Percentiles rank a stretch among this genome's conserved stretches.
Evolutionary conservation across 2,888 invertebrate genomes (phyloP).

Genomic region (Diaprepes abbreviatus): DNA sequence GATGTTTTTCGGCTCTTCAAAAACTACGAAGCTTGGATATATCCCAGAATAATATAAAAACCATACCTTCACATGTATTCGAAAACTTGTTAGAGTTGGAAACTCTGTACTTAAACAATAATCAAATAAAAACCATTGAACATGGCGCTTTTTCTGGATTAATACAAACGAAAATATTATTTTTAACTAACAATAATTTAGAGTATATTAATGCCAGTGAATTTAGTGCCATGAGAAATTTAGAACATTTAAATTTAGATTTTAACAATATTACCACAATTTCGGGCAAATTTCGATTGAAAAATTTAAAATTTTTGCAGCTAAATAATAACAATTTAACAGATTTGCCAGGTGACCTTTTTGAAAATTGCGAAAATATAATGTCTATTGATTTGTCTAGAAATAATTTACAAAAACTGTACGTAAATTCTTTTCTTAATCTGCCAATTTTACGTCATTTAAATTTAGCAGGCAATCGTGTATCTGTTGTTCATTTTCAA

Average conservation of each 20-base stretch:
- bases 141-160: conserved; percentile 5
- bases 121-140: background rate
- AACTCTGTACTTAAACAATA: background rate
- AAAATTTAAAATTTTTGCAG: conserved; percentile 9
- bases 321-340: conserved; percentile 4
- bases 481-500: background rate
- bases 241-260: conserved; percentile 6
- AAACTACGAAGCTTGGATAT: background rate
- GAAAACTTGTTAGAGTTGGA: background rate
- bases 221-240: conserved; percentile 9
- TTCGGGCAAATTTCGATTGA: background rate
- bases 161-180: background rate
- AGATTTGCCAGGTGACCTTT: background rate
- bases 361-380: conserved; percentile 1
- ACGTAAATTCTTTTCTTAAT: background rate
- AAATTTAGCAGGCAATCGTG: background rate
- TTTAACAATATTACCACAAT: conserved; percentile 4
- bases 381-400: conserved; percentile 3
- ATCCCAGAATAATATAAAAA: conserved; percentile 1
- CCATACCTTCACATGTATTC: background rate
- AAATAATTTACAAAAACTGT: conserved; percentile 5
- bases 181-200: conserved; percentile 16
- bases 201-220: background rate
- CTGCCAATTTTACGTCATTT: background rate
- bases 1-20: background rate